A percentile compares a stretch with the other conserved stretches of the same genome.
phyloP scores from a whole-genome alignment of 53 echinoderm and acorn worm genomes.

The Mesocentrotus franciscanus region DNA sequence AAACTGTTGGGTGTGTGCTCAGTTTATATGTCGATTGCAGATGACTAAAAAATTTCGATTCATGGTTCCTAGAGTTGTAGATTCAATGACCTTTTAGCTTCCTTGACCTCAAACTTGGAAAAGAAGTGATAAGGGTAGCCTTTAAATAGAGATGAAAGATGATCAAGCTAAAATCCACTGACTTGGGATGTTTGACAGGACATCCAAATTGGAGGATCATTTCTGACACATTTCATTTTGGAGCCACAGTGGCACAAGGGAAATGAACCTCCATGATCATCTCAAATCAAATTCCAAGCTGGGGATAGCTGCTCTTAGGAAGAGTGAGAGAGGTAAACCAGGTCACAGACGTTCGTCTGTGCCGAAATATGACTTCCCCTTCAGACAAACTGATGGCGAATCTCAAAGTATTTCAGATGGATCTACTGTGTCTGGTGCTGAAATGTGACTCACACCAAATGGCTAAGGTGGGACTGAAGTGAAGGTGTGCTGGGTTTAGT shows the following conservation, averaged over 20 bases:
- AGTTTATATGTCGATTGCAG: no score
- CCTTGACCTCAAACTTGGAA: neutral
- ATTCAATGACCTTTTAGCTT: neutral
- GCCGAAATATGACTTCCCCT: slow-evolving; percentile 50
- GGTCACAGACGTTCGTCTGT: slow-evolving; percentile 17
- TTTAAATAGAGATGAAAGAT: neutral
- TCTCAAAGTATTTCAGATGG: neutral
- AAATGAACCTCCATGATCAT: slow-evolving; percentile 2
- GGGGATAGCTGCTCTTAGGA: neutral
- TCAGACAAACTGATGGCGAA: slow-evolving; percentile 24
- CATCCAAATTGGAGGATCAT: slow-evolving; percentile 27
- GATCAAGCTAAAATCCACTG: slow-evolving; percentile 33
- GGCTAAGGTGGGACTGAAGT: slow-evolving; percentile 1
- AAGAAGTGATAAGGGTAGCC: neutral
- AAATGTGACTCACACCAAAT: slow-evolving; percentile 40
- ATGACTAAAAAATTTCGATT: no score
- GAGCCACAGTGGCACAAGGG: neutral
- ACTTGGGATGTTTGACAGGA: slow-evolving; percentile 21
- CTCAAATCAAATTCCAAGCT: neutral
- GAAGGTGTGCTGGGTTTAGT: slow-evolving; percentile 15
- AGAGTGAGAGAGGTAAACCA: neutral
- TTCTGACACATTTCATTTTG: slow-evolving; percentile 13
- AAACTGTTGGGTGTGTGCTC: no score
- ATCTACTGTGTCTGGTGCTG: neutral
- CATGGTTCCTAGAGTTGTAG: no score